A percentile compares a stretch with the other conserved stretches of the same genome.
Conservation (phyloP, 2,888 invertebrate genomes). For the Drosophila subquinaria region DNA sequence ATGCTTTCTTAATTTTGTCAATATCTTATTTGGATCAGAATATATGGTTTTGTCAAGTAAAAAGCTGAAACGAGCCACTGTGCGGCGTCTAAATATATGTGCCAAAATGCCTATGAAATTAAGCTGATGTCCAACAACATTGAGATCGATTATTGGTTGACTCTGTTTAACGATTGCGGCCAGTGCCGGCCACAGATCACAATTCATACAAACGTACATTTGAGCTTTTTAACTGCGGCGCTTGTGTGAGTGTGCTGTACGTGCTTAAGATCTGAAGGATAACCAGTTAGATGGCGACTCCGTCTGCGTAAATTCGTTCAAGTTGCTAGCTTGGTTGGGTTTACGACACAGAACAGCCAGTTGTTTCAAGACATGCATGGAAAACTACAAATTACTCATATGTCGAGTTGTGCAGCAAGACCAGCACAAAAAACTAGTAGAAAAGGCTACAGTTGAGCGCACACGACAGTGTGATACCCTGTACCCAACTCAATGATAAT, state of each 20-base stretch:
- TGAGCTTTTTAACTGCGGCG: not conserved
- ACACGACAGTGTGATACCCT: not conserved
- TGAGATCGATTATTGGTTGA: not conserved
- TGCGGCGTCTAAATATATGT: not conserved
- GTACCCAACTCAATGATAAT: not conserved
- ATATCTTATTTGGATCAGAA: no score
- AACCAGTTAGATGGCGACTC: conserved; percentile 42
- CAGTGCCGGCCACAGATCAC: not conserved
- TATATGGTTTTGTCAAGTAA: no score
- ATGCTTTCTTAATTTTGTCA: no score
- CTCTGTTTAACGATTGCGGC: not conserved
- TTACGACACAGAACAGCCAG: conserved; percentile 60
- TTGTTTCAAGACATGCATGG: conserved; percentile 71
- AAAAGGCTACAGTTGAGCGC: not conserved
- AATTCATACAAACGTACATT: not conserved
- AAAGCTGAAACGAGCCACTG: no score
- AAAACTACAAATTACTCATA: conserved; percentile 79
- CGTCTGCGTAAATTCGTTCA: conserved; percentile 33
- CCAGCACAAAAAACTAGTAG: conserved; percentile 4
- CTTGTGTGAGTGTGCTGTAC: not conserved
- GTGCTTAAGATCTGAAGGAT: conserved; percentile 44
- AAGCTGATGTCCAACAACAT: not conserved
- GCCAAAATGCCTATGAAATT: not conserved
- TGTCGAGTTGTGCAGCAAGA: conserved; percentile 56
- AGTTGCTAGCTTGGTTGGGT: conserved; percentile 39